These are phyloP conservation scores for Epinephelus malabaricus DNA, from an alignment of 2,797 vertebrate genomes.

Conservation along the genomic window DNA sequence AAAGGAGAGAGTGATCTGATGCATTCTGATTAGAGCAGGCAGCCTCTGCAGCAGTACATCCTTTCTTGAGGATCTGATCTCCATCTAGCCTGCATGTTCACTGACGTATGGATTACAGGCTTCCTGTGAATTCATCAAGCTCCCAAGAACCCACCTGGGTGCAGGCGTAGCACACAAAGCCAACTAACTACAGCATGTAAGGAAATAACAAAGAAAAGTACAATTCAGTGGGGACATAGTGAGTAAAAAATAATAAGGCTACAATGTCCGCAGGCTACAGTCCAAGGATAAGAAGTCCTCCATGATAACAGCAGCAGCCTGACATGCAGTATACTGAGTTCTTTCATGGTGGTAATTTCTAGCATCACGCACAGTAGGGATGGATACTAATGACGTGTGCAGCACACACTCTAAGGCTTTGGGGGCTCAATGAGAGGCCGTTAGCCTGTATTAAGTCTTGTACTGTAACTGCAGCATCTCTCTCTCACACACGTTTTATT, in stretches of 20 bases:
- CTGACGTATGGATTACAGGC: conserved; percentile 55
- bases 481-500: background rate
- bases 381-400: conserved; percentile 1
- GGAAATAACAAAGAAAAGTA: conserved; percentile 13
- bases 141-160: conserved; percentile 34
- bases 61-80: conserved; percentile 48
- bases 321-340: background rate
- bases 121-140: conserved; percentile 52
- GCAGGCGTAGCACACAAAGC: background rate
- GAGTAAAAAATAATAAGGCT: conserved; percentile 49
- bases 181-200: background rate
- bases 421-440: background rate
- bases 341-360: conserved; percentile 16
- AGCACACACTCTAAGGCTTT: conserved; percentile 1
- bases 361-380: background rate
- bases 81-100: conserved; percentile 37
- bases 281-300: conserved; percentile 25
- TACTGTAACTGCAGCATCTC: background rate
- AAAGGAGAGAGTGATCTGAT: conserved; percentile 50
- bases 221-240: conserved; percentile 49
- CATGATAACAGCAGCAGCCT: conserved; percentile 18
- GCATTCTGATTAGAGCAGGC: conserved; percentile 67
- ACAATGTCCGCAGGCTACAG: conserved; percentile 42
- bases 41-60: conserved; percentile 60
- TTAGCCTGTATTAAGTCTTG: background rate